A percentile compares a stretch with the other conserved stretches of the same genome.
Conservation (phyloP, 1,140 invertebrate species). For the Panagrolaimus sp. region DNA sequence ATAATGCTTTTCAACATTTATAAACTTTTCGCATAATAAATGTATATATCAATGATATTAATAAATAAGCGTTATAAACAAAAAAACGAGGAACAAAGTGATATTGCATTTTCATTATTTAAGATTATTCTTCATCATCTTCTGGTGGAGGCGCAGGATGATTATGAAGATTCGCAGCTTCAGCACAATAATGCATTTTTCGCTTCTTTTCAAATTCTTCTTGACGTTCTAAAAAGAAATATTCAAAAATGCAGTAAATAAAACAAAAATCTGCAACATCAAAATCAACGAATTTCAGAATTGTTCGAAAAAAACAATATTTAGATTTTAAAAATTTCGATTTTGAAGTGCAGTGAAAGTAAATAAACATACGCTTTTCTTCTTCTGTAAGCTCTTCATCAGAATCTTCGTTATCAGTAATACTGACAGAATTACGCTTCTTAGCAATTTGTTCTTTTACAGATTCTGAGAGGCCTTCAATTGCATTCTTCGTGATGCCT, state of each 20-base stretch:
- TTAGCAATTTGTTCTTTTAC: background rate
- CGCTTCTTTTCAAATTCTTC: slow-evolving; percentile 68
- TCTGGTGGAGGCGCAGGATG: background rate
- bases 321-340: no score
- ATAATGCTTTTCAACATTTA: background rate
- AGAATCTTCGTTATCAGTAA: slow-evolving; percentile 17
- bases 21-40: slow-evolving; percentile 1
- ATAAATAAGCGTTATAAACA: background rate
- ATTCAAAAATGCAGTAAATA: background rate
- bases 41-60: background rate
- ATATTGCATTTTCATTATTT: no score
- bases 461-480: slow-evolving; percentile 37
- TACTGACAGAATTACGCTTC: slow-evolving; percentile 22
- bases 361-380: slow-evolving; percentile 35
- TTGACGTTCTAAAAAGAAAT: slow-evolving; percentile 18
- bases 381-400: slow-evolving; percentile 33
- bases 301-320: no score
- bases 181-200: slow-evolving; percentile 85
- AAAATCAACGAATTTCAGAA: no score
- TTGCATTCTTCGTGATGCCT: slow-evolving; percentile 59
- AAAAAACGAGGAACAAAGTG: no score
- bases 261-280: background rate
- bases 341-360: no score
- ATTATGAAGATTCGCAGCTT: slow-evolving; percentile 61
- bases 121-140: background rate